Base-by-base conservation (phyloP, 2,797 vertebrate species). In the Amazona ochrocephala region DNA sequence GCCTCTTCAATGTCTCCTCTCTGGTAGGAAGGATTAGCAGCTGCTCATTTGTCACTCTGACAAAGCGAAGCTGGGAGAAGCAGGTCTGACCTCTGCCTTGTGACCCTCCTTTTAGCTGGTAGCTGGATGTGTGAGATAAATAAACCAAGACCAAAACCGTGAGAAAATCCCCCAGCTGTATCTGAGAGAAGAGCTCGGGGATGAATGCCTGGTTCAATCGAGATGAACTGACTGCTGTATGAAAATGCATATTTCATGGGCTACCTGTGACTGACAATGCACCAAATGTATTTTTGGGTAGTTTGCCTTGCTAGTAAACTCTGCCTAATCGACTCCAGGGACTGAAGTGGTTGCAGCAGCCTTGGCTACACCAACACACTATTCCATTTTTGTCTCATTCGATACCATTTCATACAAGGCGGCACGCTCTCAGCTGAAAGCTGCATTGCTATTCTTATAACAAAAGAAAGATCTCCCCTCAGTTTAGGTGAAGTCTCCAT, bases 341-440 rank as follows among this genome's bases (percentile, higher is more conserved):
- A 61, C 39, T 54, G 74, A 82, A 92, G 77, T 45, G 74, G 18
- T 67, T 94, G 86, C 19, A 3, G 72, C 84, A 86, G 78, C 72
- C 80, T 88, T 74, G 80, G 83, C 80, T 90, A 76, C 78, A 87
- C 88, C 87, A 85, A 90, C 94, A 79, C 62, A 74, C 68, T 54
- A 44, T 88, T 94, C 85, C 84, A 70, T 95, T 92, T 95, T 80
- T 91, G 50, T 74, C 90, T 58, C 45, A 34, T 70, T 93, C 88
- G 82, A 78, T 89, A 61, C 42, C 9, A 1, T 89, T 87, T 60
- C 10, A 2, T 54, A 78, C 79, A 37, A 79, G 9, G 1, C 61
- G 5, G 42, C 68, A 62, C 14, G 9, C 34, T 58, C 56, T 64
- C 80, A 44, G 79, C 73, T 45, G 7, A 82, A 90, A 90, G 84